Evolutionary conservation across 2,888 invertebrate genomes (phyloP).

Genomic region (Harpagoxenus sublaevis): DNA sequence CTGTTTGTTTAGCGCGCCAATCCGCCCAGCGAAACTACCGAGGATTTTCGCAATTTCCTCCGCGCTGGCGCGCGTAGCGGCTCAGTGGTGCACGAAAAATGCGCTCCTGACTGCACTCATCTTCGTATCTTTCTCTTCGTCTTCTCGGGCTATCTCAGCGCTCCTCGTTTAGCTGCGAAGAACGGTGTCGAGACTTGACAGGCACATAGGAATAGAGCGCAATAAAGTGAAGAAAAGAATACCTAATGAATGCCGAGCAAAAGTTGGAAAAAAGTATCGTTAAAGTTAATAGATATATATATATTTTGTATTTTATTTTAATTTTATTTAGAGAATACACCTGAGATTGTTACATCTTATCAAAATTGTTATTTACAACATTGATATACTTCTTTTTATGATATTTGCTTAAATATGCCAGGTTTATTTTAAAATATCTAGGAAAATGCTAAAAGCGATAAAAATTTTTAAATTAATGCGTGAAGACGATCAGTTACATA

Average conservation of each 20-base stretch:
- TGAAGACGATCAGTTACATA: not conserved
- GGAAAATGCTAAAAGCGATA: not conserved
- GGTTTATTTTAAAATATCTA: not conserved
- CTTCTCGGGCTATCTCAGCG: slow-evolving; percentile 31
- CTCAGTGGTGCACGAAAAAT: slow-evolving; percentile 15
- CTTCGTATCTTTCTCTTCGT: slow-evolving; percentile 53
- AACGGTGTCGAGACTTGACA: not conserved
- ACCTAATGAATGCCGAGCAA: not conserved
- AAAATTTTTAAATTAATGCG: not conserved
- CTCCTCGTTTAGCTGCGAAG: not conserved
- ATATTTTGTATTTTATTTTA: not conserved
- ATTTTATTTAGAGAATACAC: slow-evolving; percentile 2
- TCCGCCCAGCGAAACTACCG: slow-evolving; percentile 80
- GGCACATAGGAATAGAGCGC: not conserved
- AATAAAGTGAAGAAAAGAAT: not conserved
- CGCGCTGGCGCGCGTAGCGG: slow-evolving; percentile 8
- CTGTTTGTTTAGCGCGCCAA: slow-evolving; percentile 84
- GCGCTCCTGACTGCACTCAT: slow-evolving; percentile 15
- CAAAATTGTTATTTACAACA: not conserved
- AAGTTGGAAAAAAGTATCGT: not conserved
- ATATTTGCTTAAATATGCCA: not conserved
- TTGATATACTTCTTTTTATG: not conserved
- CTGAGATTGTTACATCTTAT: not conserved
- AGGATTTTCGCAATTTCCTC: slow-evolving; percentile 79
- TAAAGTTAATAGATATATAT: not conserved